Base-by-base conservation (phyloP, 2,888 invertebrate species). In the Trissolcus japonicus region DNA sequence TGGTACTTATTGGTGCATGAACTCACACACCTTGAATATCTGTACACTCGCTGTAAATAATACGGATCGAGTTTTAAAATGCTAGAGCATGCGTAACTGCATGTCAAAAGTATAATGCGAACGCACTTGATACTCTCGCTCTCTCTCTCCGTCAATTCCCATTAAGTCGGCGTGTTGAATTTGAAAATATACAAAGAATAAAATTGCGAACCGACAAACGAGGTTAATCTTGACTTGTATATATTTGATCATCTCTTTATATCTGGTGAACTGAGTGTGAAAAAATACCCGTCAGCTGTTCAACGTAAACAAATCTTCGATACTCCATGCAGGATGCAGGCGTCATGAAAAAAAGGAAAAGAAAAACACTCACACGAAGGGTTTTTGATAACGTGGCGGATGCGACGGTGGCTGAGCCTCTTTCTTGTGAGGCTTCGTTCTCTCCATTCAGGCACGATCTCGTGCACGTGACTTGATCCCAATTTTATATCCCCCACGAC, bases 1-100 rank as follows among this genome's bases (percentile, higher is more conserved):
- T 67, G 67, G 50, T 54, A 57, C 54, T 75, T 69, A 75, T 65
- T 75, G 75, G 68, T 75, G 75, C 75, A 68, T 75, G 65, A 75
- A 75, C 59, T 48, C 14, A 43, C 63, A 43, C 69, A 57, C 55
- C 63, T 62, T 59, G 60, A 41, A 53, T 63, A 72, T 76, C 63
- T 62, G 54, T 63, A 13, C 25, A 25, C 40, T 46, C 14, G 25
- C 40, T 67, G 72, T 71, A 72, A 72, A 57, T 76, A 72, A 72
- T 76, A 76, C 62, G 73, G 77, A 73, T 73, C 69, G 53, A 41
- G 29, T 78, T 78, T 65, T 25, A 56, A 72, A 61, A 71, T 35
- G 60, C 53, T 50, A 17, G 51, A 35, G 59, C 68, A 63, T 68
- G 57, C 74, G 68, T 68, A 68, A 68, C 59, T 14, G 55, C 62